Evolutionary conservation across 2,888 invertebrate species (phyloP).

Genomic region (Cheilosia pagana): DNA sequence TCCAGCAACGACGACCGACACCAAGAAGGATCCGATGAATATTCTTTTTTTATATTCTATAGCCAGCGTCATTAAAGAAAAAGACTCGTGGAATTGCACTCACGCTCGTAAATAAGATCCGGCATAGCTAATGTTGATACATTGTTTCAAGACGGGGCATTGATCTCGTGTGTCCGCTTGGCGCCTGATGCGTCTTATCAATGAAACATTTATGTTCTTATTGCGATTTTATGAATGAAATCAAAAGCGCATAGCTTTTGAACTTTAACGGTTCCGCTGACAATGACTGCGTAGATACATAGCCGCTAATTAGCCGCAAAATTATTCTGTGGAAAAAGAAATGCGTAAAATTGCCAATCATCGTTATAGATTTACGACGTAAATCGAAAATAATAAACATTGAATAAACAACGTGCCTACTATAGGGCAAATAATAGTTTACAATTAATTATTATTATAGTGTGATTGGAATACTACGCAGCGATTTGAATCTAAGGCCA

Average conservation of each 20-base stretch:
- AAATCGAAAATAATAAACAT: not conserved
- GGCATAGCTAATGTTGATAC: slow-evolving; percentile 31
- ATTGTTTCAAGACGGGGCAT: slow-evolving; percentile 39
- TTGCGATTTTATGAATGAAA: slow-evolving; percentile 61
- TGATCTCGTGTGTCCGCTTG: slow-evolving; percentile 37
- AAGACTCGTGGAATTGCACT: slow-evolving; percentile 31
- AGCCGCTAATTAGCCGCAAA: slow-evolving; percentile 4
- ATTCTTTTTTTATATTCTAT: slow-evolving; percentile 9
- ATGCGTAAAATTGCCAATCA: slow-evolving; percentile 48
- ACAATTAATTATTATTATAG: slow-evolving; percentile 32
- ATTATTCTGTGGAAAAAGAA: not conserved
- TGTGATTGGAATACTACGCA: slow-evolving; percentile 54
- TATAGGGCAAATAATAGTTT: slow-evolving; percentile 21
- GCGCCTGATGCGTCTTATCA: slow-evolving; percentile 44
- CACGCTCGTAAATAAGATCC: slow-evolving; percentile 22
- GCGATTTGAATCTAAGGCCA: slow-evolving; percentile 38
- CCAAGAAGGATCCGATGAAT: slow-evolving; percentile 3
- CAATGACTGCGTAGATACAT: slow-evolving; percentile 13
- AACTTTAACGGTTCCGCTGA: slow-evolving; percentile 7
- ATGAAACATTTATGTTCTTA: slow-evolving; percentile 54
- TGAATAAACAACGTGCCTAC: slow-evolving; percentile 8
- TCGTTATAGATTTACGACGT: slow-evolving; percentile 9
- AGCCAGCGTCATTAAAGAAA: not conserved
- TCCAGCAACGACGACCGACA: not conserved
- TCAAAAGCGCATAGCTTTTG: slow-evolving; percentile 37